Percentiles rank a stretch among this genome's conserved stretches.
Evolutionary conservation across 2,888 invertebrate genomes (phyloP).

Genomic region (Ischnus inquisitorius): DNA sequence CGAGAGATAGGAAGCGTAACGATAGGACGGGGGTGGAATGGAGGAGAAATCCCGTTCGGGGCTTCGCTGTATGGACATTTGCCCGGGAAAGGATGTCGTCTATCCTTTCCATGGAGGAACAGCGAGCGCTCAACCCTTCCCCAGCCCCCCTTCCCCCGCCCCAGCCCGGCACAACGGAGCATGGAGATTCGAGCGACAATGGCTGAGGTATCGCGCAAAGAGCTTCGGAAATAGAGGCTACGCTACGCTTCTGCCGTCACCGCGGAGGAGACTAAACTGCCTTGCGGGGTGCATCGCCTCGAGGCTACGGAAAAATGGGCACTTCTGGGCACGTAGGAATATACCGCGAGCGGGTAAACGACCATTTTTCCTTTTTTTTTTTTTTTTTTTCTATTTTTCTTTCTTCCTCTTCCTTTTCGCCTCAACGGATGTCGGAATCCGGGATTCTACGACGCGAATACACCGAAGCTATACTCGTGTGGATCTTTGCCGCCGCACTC

Average conservation of each 20-base stretch:
- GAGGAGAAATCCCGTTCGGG: neutral
- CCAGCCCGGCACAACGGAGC: slow-evolving; percentile 17
- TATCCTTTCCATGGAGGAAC: slow-evolving; percentile 31
- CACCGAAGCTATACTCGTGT: slow-evolving; percentile 29
- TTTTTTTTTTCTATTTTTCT: slow-evolving; percentile 28
- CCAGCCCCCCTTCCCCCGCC: neutral
- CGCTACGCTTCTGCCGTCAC: slow-evolving; percentile 6
- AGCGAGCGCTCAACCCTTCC: neutral
- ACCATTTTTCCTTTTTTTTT: neutral
- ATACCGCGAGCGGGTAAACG: slow-evolving; percentile 27
- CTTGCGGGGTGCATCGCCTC: slow-evolving; percentile 22
- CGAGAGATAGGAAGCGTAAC: slow-evolving; percentile 27
- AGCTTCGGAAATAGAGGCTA: slow-evolving; percentile 56
- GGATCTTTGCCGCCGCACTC: slow-evolving; percentile 57
- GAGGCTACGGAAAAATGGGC: slow-evolving; percentile 53
- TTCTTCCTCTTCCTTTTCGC: slow-evolving; percentile 19
- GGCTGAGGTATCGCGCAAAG: slow-evolving; percentile 56
- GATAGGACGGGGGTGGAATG: slow-evolving; percentile 21
- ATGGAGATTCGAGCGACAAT: slow-evolving; percentile 59
- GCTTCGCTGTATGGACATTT: slow-evolving; percentile 51
- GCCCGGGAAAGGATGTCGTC: slow-evolving; percentile 52
- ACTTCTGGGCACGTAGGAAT: slow-evolving; percentile 27
- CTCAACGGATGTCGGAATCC: neutral
- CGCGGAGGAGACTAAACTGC: slow-evolving; percentile 50
- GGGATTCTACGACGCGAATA: slow-evolving; percentile 15